phyloP scores from a whole-genome alignment of 2,888 invertebrate genomes.

The Epinotia ramella region DNA sequence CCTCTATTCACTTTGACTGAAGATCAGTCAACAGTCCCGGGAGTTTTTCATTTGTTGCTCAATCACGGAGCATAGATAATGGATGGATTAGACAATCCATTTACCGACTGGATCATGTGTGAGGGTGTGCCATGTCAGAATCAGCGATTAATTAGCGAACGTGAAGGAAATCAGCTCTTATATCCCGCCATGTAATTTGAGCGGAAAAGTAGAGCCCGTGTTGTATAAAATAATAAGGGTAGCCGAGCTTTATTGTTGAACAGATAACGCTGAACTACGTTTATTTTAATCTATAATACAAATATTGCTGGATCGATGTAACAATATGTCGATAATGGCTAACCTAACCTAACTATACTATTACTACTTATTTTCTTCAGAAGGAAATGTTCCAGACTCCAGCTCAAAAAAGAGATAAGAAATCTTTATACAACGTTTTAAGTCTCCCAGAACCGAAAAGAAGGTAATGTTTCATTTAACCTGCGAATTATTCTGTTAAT shows the following conservation, averaged over 20 bases:
- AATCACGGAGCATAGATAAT: constrained; percentile 39
- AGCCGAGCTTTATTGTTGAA: background rate
- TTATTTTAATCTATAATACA: background rate
- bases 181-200: background rate
- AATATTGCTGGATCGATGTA: background rate
- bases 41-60: constrained; percentile 35
- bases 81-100: constrained; percentile 34
- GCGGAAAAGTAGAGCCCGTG: background rate
- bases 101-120: constrained; percentile 10
- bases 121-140: constrained; percentile 7
- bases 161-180: constrained; percentile 14
- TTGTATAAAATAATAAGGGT: background rate
- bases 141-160: constrained; percentile 28
- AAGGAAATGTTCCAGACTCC: too few species aligned
- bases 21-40: constrained; percentile 30
- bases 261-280: background rate
- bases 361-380: too few species aligned
- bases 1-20: constrained; percentile 20
- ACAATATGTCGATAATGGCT: too few species aligned
- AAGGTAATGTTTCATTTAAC: too few species aligned
- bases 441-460: too few species aligned
- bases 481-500: too few species aligned
- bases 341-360: too few species aligned
- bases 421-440: too few species aligned
- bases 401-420: too few species aligned